Evolutionary conservation across 1,140 invertebrate genomes (phyloP).

Genomic region (Sitophilus oryzae): DNA sequence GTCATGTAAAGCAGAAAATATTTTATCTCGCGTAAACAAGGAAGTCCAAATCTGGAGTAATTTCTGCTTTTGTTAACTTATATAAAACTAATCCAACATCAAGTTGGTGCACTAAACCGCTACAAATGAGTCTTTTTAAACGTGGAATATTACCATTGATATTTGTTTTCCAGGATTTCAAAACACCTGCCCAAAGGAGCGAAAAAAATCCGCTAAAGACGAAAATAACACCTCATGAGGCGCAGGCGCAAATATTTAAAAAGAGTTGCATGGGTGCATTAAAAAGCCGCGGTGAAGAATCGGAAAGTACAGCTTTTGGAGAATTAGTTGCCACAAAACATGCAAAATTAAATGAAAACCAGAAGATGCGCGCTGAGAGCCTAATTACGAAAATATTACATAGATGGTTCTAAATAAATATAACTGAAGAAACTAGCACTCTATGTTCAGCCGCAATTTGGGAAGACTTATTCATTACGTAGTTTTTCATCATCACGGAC

Average conservation of each 20-base stretch:
- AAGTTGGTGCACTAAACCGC: neutral
- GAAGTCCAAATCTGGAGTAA: constrained; percentile 30
- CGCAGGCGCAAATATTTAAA: constrained; percentile 7
- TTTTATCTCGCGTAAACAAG: constrained; percentile 46
- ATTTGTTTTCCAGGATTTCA: constrained; percentile 3
- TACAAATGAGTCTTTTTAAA: constrained; percentile 4
- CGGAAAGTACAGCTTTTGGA: constrained; percentile 1
- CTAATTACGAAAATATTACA: neutral
- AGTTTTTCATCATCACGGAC: too few species aligned
- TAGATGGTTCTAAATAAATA: neutral
- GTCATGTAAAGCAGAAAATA: constrained; percentile 44
- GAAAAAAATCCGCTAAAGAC: too few species aligned
- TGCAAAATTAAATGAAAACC: constrained; percentile 1
- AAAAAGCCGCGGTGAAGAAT: neutral
- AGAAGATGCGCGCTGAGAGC: neutral
- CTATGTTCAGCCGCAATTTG: too few species aligned
- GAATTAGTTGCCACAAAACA: constrained; percentile 1
- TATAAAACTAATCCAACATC: neutral
- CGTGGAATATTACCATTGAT: neutral
- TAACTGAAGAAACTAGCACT: neutral
- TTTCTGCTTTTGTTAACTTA: constrained; percentile 19
- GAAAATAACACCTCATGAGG: neutral
- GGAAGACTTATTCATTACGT: too few species aligned
- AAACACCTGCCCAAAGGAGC: neutral
- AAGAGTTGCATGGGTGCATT: neutral